These are phyloP conservation scores for Euglossa dilemma DNA, from an alignment of 1,140 invertebrate species.

Conservation along the genomic window DNA sequence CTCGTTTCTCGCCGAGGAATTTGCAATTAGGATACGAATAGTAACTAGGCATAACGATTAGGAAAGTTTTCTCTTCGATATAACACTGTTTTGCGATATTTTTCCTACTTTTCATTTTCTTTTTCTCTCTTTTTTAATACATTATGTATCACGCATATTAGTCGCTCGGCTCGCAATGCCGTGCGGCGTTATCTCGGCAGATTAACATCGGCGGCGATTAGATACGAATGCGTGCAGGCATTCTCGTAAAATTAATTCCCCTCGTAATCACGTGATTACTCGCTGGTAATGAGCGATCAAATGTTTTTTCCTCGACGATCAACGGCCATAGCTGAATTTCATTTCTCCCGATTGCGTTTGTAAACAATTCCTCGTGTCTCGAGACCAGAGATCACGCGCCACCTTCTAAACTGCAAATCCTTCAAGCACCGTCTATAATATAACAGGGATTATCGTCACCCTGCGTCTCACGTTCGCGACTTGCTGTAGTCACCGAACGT, in stretches of 20 bases:
- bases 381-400: not conserved
- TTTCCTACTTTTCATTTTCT: not conserved
- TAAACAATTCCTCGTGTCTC: not conserved
- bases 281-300: slow-evolving; percentile 25
- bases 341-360: not conserved
- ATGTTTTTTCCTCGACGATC: not conserved
- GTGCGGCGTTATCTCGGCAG: slow-evolving; percentile 54
- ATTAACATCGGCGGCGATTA: slow-evolving; percentile 67
- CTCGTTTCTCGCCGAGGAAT: slow-evolving; percentile 19
- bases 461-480: no score
- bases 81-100: not conserved
- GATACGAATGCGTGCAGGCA: slow-evolving; percentile 49
- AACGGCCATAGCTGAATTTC: not conserved
- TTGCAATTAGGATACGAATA: slow-evolving; percentile 3
- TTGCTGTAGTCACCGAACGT: no score
- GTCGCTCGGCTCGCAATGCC: slow-evolving; percentile 2
- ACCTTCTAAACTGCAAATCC: not conserved
- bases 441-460: no score
- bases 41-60: not conserved
- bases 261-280: slow-evolving; percentile 30
- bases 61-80: slow-evolving; percentile 32
- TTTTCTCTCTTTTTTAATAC: not conserved
- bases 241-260: slow-evolving; percentile 51
- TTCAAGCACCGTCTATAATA: no score
- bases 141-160: not conserved